Percentiles rank a stretch among this genome's conserved stretches.
Conservation (phyloP, 2,797 vertebrate species). For the Hydrocynus forskahlii region DNA sequence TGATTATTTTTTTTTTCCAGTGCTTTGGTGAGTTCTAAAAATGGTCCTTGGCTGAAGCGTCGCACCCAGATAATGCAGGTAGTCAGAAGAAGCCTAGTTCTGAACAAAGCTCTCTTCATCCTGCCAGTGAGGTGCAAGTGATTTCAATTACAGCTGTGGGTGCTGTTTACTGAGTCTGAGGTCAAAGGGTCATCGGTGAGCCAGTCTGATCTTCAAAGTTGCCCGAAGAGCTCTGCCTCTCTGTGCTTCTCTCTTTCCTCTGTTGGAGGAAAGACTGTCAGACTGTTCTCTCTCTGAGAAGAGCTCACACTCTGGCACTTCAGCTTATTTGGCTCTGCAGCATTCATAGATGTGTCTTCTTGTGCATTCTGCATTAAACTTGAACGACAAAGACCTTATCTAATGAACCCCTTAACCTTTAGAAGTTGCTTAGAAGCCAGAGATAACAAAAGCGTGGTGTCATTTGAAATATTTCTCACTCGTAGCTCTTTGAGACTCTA, state of each 20-base stretch:
- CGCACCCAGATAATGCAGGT: constrained; percentile 59
- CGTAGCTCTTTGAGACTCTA: too few relatives aligned
- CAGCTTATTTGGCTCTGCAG: neutral
- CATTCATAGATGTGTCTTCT: neutral
- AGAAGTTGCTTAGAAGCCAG: neutral
- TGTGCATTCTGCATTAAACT: neutral
- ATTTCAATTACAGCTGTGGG: constrained; percentile 78
- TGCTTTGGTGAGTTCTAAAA: constrained; percentile 28
- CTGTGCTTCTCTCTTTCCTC: constrained; percentile 10
- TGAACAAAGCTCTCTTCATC: constrained; percentile 75
- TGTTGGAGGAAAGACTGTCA: constrained; percentile 36
- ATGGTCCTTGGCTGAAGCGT: constrained; percentile 43
- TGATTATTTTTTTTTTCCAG: neutral
- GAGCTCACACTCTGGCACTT: neutral
- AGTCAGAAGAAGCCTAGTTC: constrained; percentile 58
- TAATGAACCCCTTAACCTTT: neutral
- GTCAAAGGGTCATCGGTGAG: constrained; percentile 73
- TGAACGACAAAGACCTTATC: neutral
- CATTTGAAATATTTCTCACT: too few relatives aligned
- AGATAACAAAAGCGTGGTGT: too few relatives aligned
- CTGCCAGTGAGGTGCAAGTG: constrained; percentile 73
- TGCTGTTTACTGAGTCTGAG: constrained; percentile 74
- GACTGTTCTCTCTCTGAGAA: neutral
- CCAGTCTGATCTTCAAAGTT: constrained; percentile 65
- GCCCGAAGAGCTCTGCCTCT: constrained; percentile 52